These are phyloP conservation scores for Zaprionus nigranus DNA, from an alignment of 1,140 invertebrate genomes.

Conservation along the genomic window DNA sequence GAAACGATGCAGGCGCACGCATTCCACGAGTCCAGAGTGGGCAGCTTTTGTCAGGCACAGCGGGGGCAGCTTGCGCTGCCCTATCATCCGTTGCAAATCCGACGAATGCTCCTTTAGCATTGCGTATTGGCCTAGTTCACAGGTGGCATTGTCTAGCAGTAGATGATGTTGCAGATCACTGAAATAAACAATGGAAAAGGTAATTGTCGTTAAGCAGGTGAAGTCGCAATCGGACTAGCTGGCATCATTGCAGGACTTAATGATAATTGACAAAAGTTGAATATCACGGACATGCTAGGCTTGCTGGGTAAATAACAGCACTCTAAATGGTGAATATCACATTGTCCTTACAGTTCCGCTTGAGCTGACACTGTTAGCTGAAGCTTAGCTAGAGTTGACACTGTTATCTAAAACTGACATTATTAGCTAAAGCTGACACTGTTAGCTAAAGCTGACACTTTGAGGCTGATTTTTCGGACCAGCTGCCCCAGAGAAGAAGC, in stretches of 20 bases:
- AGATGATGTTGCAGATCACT: slow-evolving; percentile 52
- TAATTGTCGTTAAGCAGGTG: not conserved
- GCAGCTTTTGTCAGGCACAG: slow-evolving; percentile 22
- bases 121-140: slow-evolving; percentile 74
- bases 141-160: slow-evolving; percentile 35
- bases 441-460: too few species aligned
- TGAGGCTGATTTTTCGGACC: too few species aligned
- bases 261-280: not conserved
- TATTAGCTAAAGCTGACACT: not conserved
- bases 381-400: not conserved
- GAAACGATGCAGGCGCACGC: slow-evolving; percentile 69
- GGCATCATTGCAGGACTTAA: not conserved
- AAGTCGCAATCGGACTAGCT: not conserved
- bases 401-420: not conserved
- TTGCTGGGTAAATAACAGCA: not conserved
- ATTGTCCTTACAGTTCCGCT: too few species aligned
- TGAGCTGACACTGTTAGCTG: too few species aligned
- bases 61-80: not conserved
- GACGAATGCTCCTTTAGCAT: slow-evolving; percentile 59
- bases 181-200: not conserved
- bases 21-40: slow-evolving; percentile 61
- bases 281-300: not conserved
- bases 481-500: too few species aligned
- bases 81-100: slow-evolving; percentile 40
- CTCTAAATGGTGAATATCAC: too few species aligned